phyloP scores from a whole-genome alignment of 2,888 invertebrate genomes.

The Itoplectis maculator region DNA sequence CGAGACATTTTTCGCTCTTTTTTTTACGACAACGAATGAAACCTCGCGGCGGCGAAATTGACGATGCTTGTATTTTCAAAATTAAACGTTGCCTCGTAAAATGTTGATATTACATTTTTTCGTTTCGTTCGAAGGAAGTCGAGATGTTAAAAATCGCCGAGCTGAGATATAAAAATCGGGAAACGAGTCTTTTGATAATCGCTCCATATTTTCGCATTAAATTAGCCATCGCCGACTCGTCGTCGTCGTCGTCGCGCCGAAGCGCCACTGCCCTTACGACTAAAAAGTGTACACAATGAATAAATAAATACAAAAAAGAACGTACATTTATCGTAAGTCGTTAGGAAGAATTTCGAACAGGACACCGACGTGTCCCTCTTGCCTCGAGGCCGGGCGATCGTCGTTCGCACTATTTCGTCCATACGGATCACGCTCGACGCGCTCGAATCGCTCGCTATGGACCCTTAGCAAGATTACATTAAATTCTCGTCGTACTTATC shows the following conservation, averaged over 20 bases:
- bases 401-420: slow-evolving; percentile 5
- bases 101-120: not conserved
- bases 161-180: not conserved
- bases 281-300: slow-evolving; percentile 32
- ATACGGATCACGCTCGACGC: not conserved
- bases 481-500: not conserved
- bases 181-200: too few species aligned
- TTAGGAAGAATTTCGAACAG: slow-evolving; percentile 23
- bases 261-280: slow-evolving; percentile 15
- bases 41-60: not conserved
- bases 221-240: slow-evolving; percentile 1
- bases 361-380: too few species aligned
- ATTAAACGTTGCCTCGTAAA: not conserved
- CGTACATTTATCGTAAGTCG: slow-evolving; percentile 9
- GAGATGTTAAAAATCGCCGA: not conserved
- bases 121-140: not conserved
- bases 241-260: slow-evolving; percentile 3
- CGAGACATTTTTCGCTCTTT: not conserved
- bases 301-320: slow-evolving; percentile 43
- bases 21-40: not conserved
- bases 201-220: not conserved
- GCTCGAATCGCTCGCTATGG: not conserved
- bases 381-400: not conserved
- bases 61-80: not conserved
- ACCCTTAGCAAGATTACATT: not conserved